phyloP scores from a whole-genome alignment of 2,113 vertebrate genomes.

The Epinephelus lanceolatus region DNA sequence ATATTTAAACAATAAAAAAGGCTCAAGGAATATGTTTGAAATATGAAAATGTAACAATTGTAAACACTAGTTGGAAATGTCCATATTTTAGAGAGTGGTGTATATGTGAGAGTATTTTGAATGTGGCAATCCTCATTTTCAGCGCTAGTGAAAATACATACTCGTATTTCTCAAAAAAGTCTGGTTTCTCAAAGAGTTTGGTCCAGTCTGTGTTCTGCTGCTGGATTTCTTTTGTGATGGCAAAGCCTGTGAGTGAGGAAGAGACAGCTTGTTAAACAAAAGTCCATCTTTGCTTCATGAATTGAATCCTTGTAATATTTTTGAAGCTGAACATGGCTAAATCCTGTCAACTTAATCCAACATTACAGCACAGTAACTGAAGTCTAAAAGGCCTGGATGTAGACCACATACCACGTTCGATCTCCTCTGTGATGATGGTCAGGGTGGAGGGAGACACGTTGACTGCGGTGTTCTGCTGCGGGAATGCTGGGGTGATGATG shows the following conservation, averaged over 20 bases:
- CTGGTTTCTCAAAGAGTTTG: constrained; percentile 95
- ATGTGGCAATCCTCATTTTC: constrained; percentile 74
- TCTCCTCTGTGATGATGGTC: constrained; percentile 90
- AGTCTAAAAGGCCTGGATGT: too few relatives aligned
- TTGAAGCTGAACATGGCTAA: neutral
- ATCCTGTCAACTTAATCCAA: neutral
- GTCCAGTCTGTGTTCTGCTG: constrained; percentile 94
- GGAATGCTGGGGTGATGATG: constrained; percentile 96
- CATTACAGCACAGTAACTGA: neutral
- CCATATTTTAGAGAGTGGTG: neutral
- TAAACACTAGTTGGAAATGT: too few relatives aligned
- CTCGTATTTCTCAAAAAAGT: constrained; percentile 98
- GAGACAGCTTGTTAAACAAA: constrained; percentile 14
- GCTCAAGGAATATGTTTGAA: neutral
- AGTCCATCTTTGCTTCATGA: neutral
- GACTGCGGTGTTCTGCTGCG: constrained; percentile 95
- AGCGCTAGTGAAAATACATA: constrained; percentile 88
- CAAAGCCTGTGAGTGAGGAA: constrained; percentile 80
- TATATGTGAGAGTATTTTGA: constrained; percentile 12
- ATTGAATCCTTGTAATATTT: neutral
- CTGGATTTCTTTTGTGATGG: constrained; percentile 93
- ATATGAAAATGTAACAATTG: too few relatives aligned
- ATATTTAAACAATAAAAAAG: neutral
- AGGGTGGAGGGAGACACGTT: constrained; percentile 93
- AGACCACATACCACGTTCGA: constrained; percentile 74